Evolutionary conservation across 2,113 vertebrate genomes (phyloP).

Genomic region (Strix uralensis): DNA sequence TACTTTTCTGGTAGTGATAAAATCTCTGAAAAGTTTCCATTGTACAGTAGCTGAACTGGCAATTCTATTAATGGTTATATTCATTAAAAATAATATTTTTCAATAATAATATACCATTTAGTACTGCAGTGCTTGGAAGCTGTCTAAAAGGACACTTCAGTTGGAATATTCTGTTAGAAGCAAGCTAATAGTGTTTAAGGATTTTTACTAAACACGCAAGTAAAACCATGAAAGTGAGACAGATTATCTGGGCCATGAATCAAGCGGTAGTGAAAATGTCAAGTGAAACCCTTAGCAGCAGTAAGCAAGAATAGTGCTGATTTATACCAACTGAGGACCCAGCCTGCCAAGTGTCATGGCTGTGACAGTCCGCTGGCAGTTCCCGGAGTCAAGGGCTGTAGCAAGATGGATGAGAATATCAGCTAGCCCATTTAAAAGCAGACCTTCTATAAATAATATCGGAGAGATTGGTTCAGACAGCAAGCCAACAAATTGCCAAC

Average conservation of each 20-base stretch:
- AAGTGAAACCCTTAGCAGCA: constrained; percentile 8
- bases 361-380: constrained; percentile 16
- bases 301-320: neutral
- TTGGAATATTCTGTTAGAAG: neutral
- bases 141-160: neutral
- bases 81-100: neutral
- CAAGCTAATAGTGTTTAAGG: neutral
- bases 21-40: neutral
- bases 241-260: neutral
- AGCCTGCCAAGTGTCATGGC: neutral
- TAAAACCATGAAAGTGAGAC: neutral
- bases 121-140: neutral
- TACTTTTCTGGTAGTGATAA: neutral
- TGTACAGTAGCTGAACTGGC: neutral
- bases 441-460: constrained; percentile 51
- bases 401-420: neutral
- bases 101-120: neutral
- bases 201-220: neutral
- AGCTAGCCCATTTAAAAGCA: constrained; percentile 7
- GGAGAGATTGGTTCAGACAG: constrained; percentile 20
- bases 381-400: neutral
- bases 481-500: neutral
- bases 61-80: neutral
- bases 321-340: neutral
- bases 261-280: neutral